Evolutionary conservation across 1,140 invertebrate genomes (phyloP).

Genomic region (Drosophila nikananu): DNA sequence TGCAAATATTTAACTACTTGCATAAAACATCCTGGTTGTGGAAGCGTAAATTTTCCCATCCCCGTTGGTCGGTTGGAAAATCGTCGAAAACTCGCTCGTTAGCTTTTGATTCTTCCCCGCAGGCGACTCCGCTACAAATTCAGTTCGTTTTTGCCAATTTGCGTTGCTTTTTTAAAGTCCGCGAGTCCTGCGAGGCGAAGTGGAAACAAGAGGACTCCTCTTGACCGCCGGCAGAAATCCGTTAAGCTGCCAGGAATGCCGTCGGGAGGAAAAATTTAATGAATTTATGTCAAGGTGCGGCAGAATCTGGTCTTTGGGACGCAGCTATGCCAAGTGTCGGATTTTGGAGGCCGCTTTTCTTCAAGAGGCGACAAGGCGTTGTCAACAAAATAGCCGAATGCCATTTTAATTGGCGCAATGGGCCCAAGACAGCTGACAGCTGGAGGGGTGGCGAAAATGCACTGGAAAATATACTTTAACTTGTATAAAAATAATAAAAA

Average conservation of each 20-base stretch:
- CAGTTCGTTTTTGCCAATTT: slow-evolving; percentile 39
- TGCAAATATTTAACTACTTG: not conserved
- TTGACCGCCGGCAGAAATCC: slow-evolving; percentile 47
- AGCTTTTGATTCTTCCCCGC: slow-evolving; percentile 33
- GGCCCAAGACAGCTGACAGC: slow-evolving; percentile 47
- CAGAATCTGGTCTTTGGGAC: slow-evolving; percentile 12
- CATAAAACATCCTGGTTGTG: slow-evolving; percentile 4
- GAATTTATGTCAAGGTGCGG: slow-evolving; percentile 67
- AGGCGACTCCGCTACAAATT: slow-evolving; percentile 26
- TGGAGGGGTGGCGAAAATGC: not conserved
- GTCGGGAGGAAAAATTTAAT: slow-evolving; percentile 53
- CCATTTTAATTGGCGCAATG: slow-evolving; percentile 78
- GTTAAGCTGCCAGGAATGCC: slow-evolving; percentile 46
- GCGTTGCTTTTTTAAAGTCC: slow-evolving; percentile 38
- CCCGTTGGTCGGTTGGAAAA: slow-evolving; percentile 4
- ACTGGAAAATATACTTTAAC: slow-evolving; percentile 2
- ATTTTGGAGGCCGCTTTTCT: slow-evolving; percentile 32
- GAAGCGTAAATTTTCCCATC: slow-evolving; percentile 2
- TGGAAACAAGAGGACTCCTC: not conserved
- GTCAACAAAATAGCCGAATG: slow-evolving; percentile 63
- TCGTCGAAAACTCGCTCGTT: slow-evolving; percentile 27
- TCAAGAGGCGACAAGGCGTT: slow-evolving; percentile 22
- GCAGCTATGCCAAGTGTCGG: slow-evolving; percentile 49
- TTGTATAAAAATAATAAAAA: not conserved
- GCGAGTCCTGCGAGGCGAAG: not conserved